phyloP scores from a whole-genome alignment of 2,797 vertebrate species.

The Crocidura indochinensis region DNA sequence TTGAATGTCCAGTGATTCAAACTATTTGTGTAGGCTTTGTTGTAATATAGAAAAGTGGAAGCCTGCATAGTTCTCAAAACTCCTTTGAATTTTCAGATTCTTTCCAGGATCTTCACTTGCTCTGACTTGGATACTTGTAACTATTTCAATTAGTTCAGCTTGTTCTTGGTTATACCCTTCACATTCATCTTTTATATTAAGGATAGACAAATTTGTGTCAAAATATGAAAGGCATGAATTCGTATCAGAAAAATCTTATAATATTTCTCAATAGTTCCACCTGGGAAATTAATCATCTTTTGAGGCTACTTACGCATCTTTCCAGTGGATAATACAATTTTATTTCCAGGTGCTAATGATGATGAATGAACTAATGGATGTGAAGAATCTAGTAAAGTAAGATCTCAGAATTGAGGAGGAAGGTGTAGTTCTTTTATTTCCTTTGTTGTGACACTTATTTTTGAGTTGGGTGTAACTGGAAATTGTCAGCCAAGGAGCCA shows the following conservation, averaged over 20 bases:
- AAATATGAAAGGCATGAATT: not conserved
- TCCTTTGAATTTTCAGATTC: constrained; percentile 44
- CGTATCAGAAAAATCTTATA: constrained; percentile 48
- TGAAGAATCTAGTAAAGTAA: not conserved
- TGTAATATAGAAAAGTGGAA: not conserved
- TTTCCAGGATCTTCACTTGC: constrained; percentile 6
- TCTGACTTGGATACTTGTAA: not conserved
- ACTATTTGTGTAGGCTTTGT: not conserved
- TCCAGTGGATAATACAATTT: constrained; percentile 58
- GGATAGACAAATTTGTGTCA: not conserved
- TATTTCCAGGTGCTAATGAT: constrained; percentile 63
- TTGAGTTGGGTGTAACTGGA: not conserved
- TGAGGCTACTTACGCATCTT: constrained; percentile 45
- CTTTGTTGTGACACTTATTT: not conserved
- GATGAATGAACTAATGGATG: not conserved
- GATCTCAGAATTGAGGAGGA: not conserved
- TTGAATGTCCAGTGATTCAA: not conserved
- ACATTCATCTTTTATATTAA: not conserved
- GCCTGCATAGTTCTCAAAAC: constrained; percentile 27
- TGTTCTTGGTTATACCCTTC: not conserved
- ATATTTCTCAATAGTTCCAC: constrained; percentile 42
- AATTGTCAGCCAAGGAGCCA: too few species aligned
- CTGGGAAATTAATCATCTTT: constrained; percentile 56
- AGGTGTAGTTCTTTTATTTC: not conserved
- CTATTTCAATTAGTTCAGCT: constrained; percentile 20